Evolutionary conservation across 2,888 invertebrate species (phyloP).

Genomic region (Volucella inanis): DNA sequence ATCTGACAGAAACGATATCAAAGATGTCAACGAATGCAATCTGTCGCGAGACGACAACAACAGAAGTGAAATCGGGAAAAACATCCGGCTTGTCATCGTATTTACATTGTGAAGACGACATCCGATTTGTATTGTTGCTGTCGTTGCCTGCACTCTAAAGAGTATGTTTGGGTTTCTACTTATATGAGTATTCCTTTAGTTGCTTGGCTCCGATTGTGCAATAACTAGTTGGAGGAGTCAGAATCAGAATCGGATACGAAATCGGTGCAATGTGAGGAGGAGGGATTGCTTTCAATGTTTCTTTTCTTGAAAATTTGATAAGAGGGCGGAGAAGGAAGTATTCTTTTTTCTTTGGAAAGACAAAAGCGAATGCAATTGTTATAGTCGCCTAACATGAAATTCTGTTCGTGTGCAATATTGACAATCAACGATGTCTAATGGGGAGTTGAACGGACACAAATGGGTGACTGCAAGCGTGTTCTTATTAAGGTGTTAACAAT

Average conservation of each 20-base stretch:
- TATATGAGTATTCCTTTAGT: background rate
- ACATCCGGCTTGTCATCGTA: constrained; percentile 56
- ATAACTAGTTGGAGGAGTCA: background rate
- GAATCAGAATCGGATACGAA: background rate
- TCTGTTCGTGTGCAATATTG: no score
- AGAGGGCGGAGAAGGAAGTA: background rate
- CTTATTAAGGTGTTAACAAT: no score
- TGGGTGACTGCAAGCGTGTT: no score
- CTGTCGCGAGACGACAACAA: constrained; percentile 23
- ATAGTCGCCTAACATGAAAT: background rate
- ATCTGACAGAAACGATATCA: constrained; percentile 33
- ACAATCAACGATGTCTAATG: no score
- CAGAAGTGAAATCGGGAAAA: constrained; percentile 6
- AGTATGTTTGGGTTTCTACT: no score
- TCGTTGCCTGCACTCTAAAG: no score
- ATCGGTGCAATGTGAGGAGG: background rate
- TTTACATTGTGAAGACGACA: constrained; percentile 39
- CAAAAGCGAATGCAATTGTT: background rate
- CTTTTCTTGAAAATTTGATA: no score
- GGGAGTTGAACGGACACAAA: no score
- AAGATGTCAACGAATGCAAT: constrained; percentile 44
- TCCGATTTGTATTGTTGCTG: constrained; percentile 4
- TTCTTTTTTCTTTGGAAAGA: background rate
- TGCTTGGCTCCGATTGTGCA: background rate
- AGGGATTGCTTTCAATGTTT: background rate